phyloP scores from a whole-genome alignment of 1,140 invertebrate genomes.

The Leguminivora glycinivorella region DNA sequence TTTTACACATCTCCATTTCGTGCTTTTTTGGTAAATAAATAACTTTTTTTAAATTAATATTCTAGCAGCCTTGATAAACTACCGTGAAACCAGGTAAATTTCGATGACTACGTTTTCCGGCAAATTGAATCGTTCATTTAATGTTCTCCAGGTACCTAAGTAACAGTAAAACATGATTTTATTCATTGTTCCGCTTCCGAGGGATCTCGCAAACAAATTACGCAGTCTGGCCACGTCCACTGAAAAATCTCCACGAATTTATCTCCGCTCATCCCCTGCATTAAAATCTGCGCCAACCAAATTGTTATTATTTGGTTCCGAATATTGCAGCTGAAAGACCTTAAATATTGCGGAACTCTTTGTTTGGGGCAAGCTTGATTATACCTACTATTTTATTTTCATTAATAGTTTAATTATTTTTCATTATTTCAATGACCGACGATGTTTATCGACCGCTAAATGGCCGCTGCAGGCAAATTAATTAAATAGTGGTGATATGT shows the following conservation, averaged over 20 bases:
- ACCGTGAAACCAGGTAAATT: background rate
- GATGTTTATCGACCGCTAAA: too few relatives aligned
- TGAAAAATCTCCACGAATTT: conserved; percentile 62
- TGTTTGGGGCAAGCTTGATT: background rate
- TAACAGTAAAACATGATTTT: conserved; percentile 15
- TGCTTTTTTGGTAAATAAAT: too few relatives aligned
- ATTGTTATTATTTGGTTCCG: conserved; percentile 48
- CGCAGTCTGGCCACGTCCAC: conserved; percentile 47
- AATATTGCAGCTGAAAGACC: conserved; percentile 16
- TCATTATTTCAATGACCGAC: background rate
- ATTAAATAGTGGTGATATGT: too few relatives aligned
- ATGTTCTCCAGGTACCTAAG: conserved; percentile 9
- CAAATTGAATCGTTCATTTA: conserved; percentile 11
- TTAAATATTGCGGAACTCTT: conserved; percentile 1
- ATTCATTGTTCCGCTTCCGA: conserved; percentile 14
- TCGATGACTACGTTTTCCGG: background rate
- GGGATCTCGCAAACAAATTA: conserved; percentile 41
- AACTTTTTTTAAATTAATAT: too few relatives aligned
- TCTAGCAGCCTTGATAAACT: too few relatives aligned
- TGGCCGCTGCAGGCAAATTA: too few relatives aligned
- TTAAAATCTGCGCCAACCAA: conserved; percentile 48
- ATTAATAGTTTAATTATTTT: too few relatives aligned
- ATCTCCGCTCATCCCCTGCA: conserved; percentile 48
- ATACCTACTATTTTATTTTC: background rate
- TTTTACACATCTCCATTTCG: too few relatives aligned